Evolutionary conservation across 2,113 vertebrate species (phyloP), one percentile per base, ranked within the genome.

Genomic region (Regulus satrapa): DNA sequence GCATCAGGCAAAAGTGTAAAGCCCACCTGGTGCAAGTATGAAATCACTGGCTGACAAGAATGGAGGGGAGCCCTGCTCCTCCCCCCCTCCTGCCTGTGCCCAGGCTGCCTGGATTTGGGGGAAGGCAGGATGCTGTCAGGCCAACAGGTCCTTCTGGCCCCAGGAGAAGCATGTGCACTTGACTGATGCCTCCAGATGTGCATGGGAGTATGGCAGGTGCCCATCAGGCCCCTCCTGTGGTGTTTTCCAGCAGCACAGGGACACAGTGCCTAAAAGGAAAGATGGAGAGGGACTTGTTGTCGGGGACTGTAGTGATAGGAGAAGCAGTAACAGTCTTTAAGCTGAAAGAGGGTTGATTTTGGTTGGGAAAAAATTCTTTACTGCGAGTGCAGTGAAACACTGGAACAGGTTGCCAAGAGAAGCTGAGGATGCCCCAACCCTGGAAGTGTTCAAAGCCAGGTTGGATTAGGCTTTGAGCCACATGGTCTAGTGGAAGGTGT

Each of bases 281-380:
- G 15, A 48, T 25, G 43, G 13, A 28, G 17, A 79, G 34, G 16
- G 24, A 48, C 67, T 31, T 0, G 1, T 67, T 56, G 13, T 18
- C 26, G 18, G 62, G 15, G 43, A 15, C 8, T 38, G 21, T 4
- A 55, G 32, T 10, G 11, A 23, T 12, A 19, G 32, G 43, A 41
- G 0, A 2, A 66, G 8, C 0, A 1, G 13, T 40, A 66, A 43
- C 0, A 2, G 46, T 8, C 66, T 71, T 46, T 54, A 67, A 67
- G 18, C 7, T 76, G 38, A 43, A 75, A 86, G 48, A 54, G 8
- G 17, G 17, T 24, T 74, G 24, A 26, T 69, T 64, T 41, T n/a
- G 7, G 8, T 25, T 2, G 24, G 66, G n/a, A 75, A 82, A 6
- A 36, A 69, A 26, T 55, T 74, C 9, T 92, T 69, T 6, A 18